These are phyloP conservation scores for Lindbergichthys nudifrons DNA, from an alignment of 2,797 vertebrate species.

Conservation along the genomic window DNA sequence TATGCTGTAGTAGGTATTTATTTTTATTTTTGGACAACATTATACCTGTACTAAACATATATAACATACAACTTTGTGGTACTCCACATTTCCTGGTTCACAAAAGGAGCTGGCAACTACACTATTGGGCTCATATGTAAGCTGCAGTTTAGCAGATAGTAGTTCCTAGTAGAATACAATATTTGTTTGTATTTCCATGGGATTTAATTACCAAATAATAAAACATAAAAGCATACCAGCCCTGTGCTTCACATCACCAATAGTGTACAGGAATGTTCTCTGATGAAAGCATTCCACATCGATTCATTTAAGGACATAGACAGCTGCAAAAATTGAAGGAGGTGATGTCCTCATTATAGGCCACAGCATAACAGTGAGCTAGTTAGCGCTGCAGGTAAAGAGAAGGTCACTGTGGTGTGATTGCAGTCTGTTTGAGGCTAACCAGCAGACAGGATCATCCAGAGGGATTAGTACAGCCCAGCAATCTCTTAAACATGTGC, in stretches of 20 bases:
- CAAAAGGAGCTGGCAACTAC: too few species aligned
- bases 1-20: too few species aligned
- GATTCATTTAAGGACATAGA: background rate
- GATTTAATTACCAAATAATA: background rate
- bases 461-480: slow-evolving; percentile 61
- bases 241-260: background rate
- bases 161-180: background rate
- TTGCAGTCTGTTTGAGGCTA: slow-evolving; percentile 63
- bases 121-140: background rate
- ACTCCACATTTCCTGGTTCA: too few species aligned
- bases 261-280: background rate
- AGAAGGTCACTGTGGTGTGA: slow-evolving; percentile 67
- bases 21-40: too few species aligned
- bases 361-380: slow-evolving; percentile 19
- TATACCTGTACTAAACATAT: too few species aligned
- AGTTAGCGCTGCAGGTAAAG: slow-evolving; percentile 53
- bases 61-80: too few species aligned
- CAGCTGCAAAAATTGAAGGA: slow-evolving; percentile 1
- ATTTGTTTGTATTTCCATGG: background rate
- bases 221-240: background rate
- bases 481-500: slow-evolving; percentile 67
- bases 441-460: slow-evolving; percentile 71
- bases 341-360: slow-evolving; percentile 43
- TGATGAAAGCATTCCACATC: background rate
- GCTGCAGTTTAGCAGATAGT: background rate